These are phyloP conservation scores for Connochaetes taurinus DNA, from an alignment of 2,113 vertebrate genomes.

Conservation along the genomic window DNA sequence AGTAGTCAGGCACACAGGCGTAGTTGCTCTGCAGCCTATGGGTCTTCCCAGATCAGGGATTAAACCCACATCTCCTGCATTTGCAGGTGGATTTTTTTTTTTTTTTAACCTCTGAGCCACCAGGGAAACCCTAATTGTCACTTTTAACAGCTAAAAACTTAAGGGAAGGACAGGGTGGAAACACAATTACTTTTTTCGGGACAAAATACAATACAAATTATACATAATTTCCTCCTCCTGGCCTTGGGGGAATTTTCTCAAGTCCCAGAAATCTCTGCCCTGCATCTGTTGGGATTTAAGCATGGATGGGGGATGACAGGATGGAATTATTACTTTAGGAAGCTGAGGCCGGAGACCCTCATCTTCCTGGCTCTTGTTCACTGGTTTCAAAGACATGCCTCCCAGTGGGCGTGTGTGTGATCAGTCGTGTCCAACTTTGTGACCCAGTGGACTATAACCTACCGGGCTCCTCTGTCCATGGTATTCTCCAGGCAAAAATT, in stretches of 20 bases:
- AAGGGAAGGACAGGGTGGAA: not conserved
- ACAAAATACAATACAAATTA: not conserved
- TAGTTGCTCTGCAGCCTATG: not conserved
- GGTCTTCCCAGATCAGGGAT: not conserved
- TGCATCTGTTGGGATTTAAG: not conserved
- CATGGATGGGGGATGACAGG: not conserved
- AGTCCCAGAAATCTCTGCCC: not conserved
- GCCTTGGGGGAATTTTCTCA: slow-evolving; percentile 15
- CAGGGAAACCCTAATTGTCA: not conserved
- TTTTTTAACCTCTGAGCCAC: not conserved
- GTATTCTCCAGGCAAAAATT: not conserved
- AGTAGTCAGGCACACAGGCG: not conserved
- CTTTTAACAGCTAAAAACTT: slow-evolving; percentile 22
- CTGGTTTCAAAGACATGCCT: slow-evolving; percentile 74
- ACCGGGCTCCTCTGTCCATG: not conserved
- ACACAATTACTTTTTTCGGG: not conserved
- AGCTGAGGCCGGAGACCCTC: not conserved
- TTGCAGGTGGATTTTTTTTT: not conserved
- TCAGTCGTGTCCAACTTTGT: not conserved
- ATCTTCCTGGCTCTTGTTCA: slow-evolving; percentile 59
- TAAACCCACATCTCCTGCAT: not conserved
- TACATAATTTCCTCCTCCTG: not conserved
- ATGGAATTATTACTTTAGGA: not conserved
- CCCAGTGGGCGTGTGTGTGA: not conserved
- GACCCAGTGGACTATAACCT: not conserved